Evolutionary conservation across 2,888 invertebrate species (phyloP).

Genomic region (Abscondita cerata): DNA sequence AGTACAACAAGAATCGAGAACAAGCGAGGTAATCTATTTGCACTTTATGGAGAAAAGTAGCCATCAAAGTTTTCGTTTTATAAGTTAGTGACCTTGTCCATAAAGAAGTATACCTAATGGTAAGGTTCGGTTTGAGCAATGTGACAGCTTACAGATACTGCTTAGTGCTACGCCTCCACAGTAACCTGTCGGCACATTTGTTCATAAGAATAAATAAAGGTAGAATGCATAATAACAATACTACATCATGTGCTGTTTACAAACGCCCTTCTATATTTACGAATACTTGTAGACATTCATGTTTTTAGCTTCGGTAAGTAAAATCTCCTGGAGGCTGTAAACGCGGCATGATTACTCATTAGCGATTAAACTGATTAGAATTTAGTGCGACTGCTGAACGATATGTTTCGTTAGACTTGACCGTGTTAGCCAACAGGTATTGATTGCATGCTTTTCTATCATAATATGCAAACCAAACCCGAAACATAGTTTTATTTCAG

Average conservation of each 20-base stretch:
- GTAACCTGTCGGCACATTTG: constrained; percentile 46
- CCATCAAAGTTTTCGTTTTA: no score
- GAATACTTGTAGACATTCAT: constrained; percentile 25
- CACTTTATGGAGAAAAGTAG: no score
- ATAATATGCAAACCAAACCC: constrained; percentile 19
- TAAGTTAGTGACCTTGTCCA: background rate
- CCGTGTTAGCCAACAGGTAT: constrained; percentile 23
- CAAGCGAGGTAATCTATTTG: no score
- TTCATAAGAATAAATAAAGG: constrained; percentile 36
- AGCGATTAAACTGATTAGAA: constrained; percentile 38
- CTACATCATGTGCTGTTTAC: constrained; percentile 4
- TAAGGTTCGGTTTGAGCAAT: constrained; percentile 38
- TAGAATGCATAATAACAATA: constrained; percentile 27
- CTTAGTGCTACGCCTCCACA: constrained; percentile 45
- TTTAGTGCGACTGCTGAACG: constrained; percentile 35
- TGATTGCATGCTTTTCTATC: constrained; percentile 27
- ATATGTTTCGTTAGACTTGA: constrained; percentile 28
- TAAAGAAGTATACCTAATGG: constrained; percentile 1
- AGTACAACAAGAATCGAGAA: no score
- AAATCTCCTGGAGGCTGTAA: constrained; percentile 18
- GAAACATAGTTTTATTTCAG: constrained; percentile 8
- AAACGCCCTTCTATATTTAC: constrained; percentile 29
- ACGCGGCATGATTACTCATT: constrained; percentile 37
- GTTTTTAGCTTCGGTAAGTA: constrained; percentile 22
- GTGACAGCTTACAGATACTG: constrained; percentile 46